These are phyloP conservation scores for Thinocorus orbignyianus DNA, from an alignment of 2,113 vertebrate species.

Conservation along the genomic window DNA sequence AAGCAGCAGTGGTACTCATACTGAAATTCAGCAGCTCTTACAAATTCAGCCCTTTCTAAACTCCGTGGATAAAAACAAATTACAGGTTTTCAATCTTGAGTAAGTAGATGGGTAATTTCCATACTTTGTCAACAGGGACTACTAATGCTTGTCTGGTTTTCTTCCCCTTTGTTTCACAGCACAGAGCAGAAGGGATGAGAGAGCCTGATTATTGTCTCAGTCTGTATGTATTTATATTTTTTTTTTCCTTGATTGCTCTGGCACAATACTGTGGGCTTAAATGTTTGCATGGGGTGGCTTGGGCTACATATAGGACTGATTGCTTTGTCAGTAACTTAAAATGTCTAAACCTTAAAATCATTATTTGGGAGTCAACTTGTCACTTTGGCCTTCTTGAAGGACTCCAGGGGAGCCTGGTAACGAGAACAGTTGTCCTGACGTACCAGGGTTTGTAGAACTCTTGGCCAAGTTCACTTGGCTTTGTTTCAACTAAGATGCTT, in stretches of 20 bases:
- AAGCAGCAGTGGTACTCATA: background rate
- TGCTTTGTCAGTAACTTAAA: background rate
- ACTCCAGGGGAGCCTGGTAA: background rate
- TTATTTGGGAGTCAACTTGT: background rate
- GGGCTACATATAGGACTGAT: background rate
- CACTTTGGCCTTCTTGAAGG: background rate
- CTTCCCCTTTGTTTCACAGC: background rate
- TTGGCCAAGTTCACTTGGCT: background rate
- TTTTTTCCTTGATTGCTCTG: background rate
- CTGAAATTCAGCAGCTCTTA: background rate
- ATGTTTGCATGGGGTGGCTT: background rate
- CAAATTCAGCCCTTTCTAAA: background rate
- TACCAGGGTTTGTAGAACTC: background rate
- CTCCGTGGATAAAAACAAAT: background rate
- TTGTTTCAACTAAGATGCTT: constrained; percentile 17
- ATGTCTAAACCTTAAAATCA: background rate
- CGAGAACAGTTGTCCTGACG: fast-evolving
- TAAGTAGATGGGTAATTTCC: background rate
- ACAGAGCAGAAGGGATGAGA: background rate
- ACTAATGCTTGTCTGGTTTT: background rate
- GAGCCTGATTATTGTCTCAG: background rate
- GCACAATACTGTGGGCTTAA: background rate
- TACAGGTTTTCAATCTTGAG: background rate
- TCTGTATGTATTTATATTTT: background rate
- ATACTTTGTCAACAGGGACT: background rate